Evolutionary conservation across 2,113 vertebrate species (phyloP).

Genomic region (Eubucco bourcierii): DNA sequence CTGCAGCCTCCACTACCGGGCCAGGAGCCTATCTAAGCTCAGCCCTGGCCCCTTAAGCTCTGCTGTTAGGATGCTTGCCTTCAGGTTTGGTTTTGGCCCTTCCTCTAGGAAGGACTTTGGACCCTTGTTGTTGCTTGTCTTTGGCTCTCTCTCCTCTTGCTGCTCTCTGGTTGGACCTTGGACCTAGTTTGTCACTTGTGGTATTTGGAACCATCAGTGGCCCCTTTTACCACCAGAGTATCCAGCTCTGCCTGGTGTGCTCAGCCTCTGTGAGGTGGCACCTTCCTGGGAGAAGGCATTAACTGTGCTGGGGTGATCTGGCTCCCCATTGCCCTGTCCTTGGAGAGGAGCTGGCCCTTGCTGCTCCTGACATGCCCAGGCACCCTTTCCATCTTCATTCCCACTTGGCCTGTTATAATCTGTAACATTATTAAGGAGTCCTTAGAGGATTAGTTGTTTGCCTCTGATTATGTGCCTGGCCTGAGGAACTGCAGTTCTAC

Average conservation of each 20-base stretch:
- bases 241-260: not conserved
- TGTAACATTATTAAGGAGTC: rapidly evolving
- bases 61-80: rapidly evolving
- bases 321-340: not conserved
- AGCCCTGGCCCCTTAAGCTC: not conserved
- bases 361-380: not conserved
- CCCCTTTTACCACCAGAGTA: not conserved
- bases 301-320: too few relatives aligned
- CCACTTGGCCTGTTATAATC: rapidly evolving
- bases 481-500: not conserved
- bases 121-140: not conserved
- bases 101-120: not conserved
- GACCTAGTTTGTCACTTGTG: not conserved
- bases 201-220: not conserved
- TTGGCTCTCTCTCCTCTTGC: not conserved
- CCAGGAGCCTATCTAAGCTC: not conserved
- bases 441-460: not conserved
- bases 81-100: rapidly evolving
- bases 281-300: not conserved
- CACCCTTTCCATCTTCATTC: not conserved
- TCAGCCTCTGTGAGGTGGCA: not conserved
- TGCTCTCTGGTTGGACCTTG: not conserved
- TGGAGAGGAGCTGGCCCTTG: too few relatives aligned
- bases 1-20: not conserved
- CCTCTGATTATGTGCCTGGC: not conserved